phyloP scores from a whole-genome alignment of 92 coral and sea anemone species.

The Pocillopora grandis region DNA sequence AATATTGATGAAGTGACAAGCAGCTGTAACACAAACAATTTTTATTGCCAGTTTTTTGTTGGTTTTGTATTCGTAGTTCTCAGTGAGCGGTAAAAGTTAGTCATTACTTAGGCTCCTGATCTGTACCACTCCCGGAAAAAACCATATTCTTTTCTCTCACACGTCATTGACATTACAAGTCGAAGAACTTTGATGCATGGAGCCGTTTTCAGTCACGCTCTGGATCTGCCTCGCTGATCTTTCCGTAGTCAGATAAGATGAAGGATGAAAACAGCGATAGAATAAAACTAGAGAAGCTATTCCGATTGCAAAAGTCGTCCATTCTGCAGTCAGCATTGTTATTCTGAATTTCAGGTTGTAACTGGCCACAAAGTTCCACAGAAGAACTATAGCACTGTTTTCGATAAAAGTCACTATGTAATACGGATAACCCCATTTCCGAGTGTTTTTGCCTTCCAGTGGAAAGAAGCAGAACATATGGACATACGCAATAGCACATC shows the following conservation, averaged over 20 bases:
- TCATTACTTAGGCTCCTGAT: no score
- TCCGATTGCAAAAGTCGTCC: slow-evolving; percentile 31
- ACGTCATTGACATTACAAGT: no score
- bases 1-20: no score
- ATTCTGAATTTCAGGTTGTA: slow-evolving; percentile 22
- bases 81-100: no score
- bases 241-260: not conserved
- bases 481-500: slow-evolving; percentile 42
- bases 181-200: slow-evolving; percentile 1
- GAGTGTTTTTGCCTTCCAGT: slow-evolving; percentile 35
- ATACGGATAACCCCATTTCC: slow-evolving; percentile 41
- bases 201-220: not conserved
- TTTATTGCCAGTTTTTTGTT: no score
- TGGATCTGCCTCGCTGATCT: not conserved
- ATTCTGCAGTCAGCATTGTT: slow-evolving; percentile 17
- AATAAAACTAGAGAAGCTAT: slow-evolving; percentile 15
- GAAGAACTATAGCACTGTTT: slow-evolving; percentile 14
- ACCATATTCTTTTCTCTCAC: no score
- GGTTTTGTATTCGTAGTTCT: no score
- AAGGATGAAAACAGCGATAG: slow-evolving; percentile 45
- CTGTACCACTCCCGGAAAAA: no score
- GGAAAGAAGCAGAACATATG: slow-evolving; percentile 56
- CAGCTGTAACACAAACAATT: no score
- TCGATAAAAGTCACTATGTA: slow-evolving; percentile 38
- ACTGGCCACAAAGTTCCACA: slow-evolving; percentile 35